These are phyloP conservation scores for Ceraclea dissimilis DNA, from an alignment of 2,888 invertebrate species.

Conservation along the genomic window DNA sequence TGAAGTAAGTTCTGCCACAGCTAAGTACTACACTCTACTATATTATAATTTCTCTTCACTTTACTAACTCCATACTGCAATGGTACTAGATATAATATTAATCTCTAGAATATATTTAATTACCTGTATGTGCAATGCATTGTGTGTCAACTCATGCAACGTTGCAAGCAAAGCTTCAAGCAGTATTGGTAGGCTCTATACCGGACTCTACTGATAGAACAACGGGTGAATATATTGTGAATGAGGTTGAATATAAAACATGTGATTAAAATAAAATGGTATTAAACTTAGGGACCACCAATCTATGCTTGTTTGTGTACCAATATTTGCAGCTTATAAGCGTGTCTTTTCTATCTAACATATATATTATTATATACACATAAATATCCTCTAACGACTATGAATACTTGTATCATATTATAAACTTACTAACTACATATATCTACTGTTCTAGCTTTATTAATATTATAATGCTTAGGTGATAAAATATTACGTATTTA, in stretches of 20 bases:
- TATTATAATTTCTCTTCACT: too few species aligned
- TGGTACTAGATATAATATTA: too few species aligned
- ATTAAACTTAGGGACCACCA: constrained; percentile 27
- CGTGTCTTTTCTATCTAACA: constrained; percentile 20
- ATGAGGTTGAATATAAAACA: constrained; percentile 20
- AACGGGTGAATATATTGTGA: too few species aligned
- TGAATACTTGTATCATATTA: constrained; percentile 15
- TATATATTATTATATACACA: constrained; percentile 14
- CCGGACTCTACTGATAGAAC: too few species aligned
- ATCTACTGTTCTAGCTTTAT: not conserved
- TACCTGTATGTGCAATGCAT: too few species aligned
- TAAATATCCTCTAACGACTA: constrained; percentile 10
- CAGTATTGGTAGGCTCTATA: constrained; percentile 8
- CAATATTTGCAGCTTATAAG: constrained; percentile 16
- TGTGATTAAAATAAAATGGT: constrained; percentile 22
- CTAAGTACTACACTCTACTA: too few species aligned
- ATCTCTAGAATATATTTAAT: too few species aligned
- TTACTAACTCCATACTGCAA: too few species aligned
- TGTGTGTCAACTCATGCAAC: not conserved
- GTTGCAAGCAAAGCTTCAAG: constrained; percentile 6
- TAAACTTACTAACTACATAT: constrained; percentile 1
- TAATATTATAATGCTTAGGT: too few species aligned
- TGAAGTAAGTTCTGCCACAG: too few species aligned
- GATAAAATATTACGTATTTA: not conserved
- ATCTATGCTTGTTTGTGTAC: constrained; percentile 25